A percentile compares a stretch with the other conserved stretches of the same genome.
Conservation (phyloP, 2,797 vertebrate genomes). For the Lateolabrax maculatus region DNA sequence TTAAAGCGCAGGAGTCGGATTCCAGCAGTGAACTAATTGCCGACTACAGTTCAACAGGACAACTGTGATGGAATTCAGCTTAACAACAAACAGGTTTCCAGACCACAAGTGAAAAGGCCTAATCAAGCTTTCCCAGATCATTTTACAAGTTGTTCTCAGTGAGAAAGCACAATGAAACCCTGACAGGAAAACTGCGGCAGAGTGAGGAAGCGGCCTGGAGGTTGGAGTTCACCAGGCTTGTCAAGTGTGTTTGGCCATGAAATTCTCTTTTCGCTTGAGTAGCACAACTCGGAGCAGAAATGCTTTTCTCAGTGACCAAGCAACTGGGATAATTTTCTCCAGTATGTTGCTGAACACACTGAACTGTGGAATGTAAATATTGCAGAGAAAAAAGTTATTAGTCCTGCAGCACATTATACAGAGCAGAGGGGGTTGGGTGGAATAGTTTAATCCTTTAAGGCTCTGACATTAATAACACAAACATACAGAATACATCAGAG, state of each 20-base stretch:
- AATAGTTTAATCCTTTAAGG: constrained; percentile 11
- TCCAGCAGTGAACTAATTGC: constrained; percentile 29
- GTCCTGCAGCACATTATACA: background rate
- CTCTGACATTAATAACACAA: constrained; percentile 6
- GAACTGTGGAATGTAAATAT: background rate
- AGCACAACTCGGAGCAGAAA: background rate
- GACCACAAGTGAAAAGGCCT: constrained; percentile 25
- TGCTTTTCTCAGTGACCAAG: background rate
- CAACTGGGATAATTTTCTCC: background rate
- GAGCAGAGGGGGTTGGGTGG: background rate
- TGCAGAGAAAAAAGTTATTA: constrained; percentile 8
- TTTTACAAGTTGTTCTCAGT: constrained; percentile 56
- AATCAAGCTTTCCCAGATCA: constrained; percentile 39
- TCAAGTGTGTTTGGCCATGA: constrained; percentile 40
- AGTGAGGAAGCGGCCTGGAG: constrained; percentile 38
- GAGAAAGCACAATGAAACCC: constrained; percentile 22
- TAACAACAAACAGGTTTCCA: constrained; percentile 59
- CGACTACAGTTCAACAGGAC: background rate
- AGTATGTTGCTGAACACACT: background rate
- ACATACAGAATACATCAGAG: background rate
- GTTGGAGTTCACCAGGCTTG: constrained; percentile 49
- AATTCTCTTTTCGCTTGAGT: background rate
- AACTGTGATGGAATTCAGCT: constrained; percentile 27
- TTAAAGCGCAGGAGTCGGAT: constrained; percentile 44
- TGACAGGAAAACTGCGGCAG: constrained; percentile 23